Percentiles rank a stretch among this genome's conserved stretches.
Conservation (phyloP, 2,888 invertebrate genomes). For the Drosophila nigricruria region DNA sequence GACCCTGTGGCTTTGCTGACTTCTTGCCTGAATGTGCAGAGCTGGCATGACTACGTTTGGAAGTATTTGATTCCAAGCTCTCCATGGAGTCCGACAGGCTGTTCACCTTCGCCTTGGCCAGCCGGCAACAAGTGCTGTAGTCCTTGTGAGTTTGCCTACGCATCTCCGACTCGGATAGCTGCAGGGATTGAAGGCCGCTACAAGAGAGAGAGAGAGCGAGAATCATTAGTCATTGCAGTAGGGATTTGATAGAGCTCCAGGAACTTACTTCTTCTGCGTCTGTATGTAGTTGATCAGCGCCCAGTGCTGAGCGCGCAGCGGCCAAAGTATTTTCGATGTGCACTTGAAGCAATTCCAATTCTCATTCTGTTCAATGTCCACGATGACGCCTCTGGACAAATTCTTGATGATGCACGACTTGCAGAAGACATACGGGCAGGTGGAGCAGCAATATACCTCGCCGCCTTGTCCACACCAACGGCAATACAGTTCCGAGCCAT, state of each 20-base stretch:
- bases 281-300: slow-evolving; percentile 90
- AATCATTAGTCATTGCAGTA: not conserved
- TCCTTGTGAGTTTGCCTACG: slow-evolving; percentile 77
- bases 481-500: slow-evolving; percentile 93
- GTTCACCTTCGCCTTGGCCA: slow-evolving; percentile 77
- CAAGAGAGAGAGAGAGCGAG: slow-evolving; percentile 34
- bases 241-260: not conserved
- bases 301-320: slow-evolving; percentile 89
- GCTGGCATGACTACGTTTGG: slow-evolving; percentile 74
- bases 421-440: slow-evolving; percentile 91
- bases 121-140: slow-evolving; percentile 81
- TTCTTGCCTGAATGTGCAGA: slow-evolving; percentile 55
- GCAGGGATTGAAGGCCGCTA: slow-evolving; percentile 72
- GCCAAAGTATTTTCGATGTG: slow-evolving; percentile 88
- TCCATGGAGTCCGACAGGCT: slow-evolving; percentile 82
- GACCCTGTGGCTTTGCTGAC: slow-evolving; percentile 38
- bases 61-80: slow-evolving; percentile 77
- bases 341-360: slow-evolving; percentile 93
- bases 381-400: slow-evolving; percentile 88
- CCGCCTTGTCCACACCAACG: slow-evolving; percentile 94
- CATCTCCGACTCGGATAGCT: slow-evolving; percentile 75
- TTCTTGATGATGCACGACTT: slow-evolving; percentile 92
- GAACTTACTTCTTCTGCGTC: slow-evolving; percentile 86
- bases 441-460: slow-evolving; percentile 92
- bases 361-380: slow-evolving; percentile 91